phyloP scores from a whole-genome alignment of 2,888 invertebrate species.

The Rotaria socialis region DNA sequence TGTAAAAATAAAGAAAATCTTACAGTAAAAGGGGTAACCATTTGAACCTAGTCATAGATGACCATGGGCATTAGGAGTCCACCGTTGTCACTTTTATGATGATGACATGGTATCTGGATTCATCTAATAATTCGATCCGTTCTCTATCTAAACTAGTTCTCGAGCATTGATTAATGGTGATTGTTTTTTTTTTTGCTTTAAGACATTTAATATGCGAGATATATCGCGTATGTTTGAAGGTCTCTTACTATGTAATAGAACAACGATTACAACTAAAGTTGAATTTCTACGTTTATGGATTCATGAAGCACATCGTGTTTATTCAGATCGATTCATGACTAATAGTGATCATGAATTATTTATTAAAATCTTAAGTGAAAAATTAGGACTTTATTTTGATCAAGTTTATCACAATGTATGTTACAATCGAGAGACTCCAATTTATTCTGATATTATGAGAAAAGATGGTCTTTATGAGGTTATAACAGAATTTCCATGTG shows the following conservation, averaged over 20 bases:
- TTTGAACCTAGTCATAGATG: no score
- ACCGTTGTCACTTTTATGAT: no score
- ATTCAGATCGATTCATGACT: slow-evolving; percentile 76
- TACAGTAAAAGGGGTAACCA: no score
- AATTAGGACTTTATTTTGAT: slow-evolving; percentile 74
- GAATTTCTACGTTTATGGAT: slow-evolving; percentile 74
- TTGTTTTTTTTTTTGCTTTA: not conserved
- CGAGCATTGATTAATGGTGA: no score
- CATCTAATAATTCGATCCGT: no score
- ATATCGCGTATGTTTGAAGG: slow-evolving; percentile 60
- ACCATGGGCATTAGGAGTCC: no score
- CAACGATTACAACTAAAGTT: not conserved
- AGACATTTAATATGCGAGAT: slow-evolving; percentile 63
- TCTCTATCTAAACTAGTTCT: no score
- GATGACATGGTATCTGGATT: no score
- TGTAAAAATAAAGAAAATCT: slow-evolving; percentile 48
- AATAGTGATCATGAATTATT: slow-evolving; percentile 76
- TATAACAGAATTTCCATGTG: slow-evolving; percentile 62
- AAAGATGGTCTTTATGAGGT: slow-evolving; percentile 50
- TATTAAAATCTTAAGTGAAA: slow-evolving; percentile 68
- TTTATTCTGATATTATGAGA: slow-evolving; percentile 8
- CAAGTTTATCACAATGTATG: slow-evolving; percentile 75
- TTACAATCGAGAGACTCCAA: slow-evolving; percentile 68
- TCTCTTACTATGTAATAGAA: not conserved
- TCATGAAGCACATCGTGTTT: slow-evolving; percentile 73